These are phyloP conservation scores for Scaptomyza tumidula DNA, from an alignment of 2,888 invertebrate genomes.

Conservation along the genomic window DNA sequence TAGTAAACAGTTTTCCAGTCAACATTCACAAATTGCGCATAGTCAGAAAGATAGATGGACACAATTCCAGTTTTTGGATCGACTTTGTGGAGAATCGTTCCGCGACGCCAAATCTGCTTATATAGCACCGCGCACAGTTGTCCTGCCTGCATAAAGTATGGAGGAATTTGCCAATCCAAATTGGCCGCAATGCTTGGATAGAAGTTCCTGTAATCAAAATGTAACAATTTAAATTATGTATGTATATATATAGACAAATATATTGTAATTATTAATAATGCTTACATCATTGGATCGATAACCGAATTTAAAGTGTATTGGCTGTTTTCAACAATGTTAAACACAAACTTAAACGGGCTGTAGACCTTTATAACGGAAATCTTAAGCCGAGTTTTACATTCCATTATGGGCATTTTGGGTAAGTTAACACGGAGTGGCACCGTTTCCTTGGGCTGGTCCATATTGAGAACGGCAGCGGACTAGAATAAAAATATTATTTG, in stretches of 20 bases:
- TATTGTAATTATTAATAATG: neutral
- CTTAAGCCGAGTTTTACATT: neutral
- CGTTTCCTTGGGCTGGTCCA: slow-evolving; percentile 34
- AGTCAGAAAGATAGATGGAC: slow-evolving; percentile 37
- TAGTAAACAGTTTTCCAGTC: slow-evolving; percentile 2
- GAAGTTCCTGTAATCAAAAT: slow-evolving; percentile 7
- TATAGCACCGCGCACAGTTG: slow-evolving; percentile 24
- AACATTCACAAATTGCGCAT: slow-evolving; percentile 10
- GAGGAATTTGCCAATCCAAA: neutral
- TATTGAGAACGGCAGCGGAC: slow-evolving; percentile 19
- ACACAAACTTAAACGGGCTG: slow-evolving; percentile 61
- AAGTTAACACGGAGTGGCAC: neutral
- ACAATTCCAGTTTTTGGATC: neutral
- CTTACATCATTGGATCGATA: slow-evolving; percentile 11
- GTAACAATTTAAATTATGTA: neutral
- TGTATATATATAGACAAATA: neutral
- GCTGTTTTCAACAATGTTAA: slow-evolving; percentile 4
- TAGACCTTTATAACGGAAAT: slow-evolving; percentile 24
- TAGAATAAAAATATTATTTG: neutral
- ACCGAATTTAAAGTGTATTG: neutral
- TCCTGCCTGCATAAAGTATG: slow-evolving; percentile 20
- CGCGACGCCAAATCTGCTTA: slow-evolving; percentile 31
- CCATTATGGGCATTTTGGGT: neutral
- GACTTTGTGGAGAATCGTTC: slow-evolving; percentile 15
- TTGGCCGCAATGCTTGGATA: neutral